Evolutionary conservation across 37 sponge, comb jelly and placozoan species (phyloP).

Genomic region (Halichondria panicea): DNA sequence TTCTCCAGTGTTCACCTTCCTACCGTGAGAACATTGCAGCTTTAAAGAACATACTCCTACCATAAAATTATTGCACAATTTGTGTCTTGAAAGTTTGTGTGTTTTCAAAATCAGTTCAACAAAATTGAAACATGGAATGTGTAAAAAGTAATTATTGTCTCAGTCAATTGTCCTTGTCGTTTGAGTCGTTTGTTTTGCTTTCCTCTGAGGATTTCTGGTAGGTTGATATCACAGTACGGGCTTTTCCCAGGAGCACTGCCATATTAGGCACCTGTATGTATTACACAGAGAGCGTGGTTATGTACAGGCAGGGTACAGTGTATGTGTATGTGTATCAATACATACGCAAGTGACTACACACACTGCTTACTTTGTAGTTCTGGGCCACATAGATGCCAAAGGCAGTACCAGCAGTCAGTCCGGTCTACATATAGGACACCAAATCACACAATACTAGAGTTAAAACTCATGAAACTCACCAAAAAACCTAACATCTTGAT

Average conservation of each 20-base stretch:
- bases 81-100: too few species aligned
- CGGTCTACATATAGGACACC: slow-evolving; percentile 28
- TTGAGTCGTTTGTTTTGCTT: too few species aligned
- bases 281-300: background rate
- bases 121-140: too few species aligned
- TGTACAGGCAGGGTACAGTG: background rate
- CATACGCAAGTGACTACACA: background rate
- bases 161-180: too few species aligned
- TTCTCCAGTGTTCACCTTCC: too few species aligned
- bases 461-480: background rate
- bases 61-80: too few species aligned
- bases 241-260: slow-evolving; percentile 1
- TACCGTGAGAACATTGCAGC: too few species aligned
- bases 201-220: slow-evolving; percentile 11
- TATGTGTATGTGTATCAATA: background rate
- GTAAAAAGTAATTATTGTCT: too few species aligned
- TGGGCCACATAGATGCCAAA: slow-evolving; percentile 67
- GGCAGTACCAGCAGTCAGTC: slow-evolving; percentile 44
- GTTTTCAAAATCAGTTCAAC: too few species aligned
- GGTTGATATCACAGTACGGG: slow-evolving; percentile 18
- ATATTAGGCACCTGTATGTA: slow-evolving; percentile 23
- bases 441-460: background rate
- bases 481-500: too few species aligned
- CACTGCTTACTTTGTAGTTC: slow-evolving; percentile 55
- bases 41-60: too few species aligned